Conservation (phyloP, 2,797 vertebrate genomes). For the Megalops cyprinoides region DNA sequence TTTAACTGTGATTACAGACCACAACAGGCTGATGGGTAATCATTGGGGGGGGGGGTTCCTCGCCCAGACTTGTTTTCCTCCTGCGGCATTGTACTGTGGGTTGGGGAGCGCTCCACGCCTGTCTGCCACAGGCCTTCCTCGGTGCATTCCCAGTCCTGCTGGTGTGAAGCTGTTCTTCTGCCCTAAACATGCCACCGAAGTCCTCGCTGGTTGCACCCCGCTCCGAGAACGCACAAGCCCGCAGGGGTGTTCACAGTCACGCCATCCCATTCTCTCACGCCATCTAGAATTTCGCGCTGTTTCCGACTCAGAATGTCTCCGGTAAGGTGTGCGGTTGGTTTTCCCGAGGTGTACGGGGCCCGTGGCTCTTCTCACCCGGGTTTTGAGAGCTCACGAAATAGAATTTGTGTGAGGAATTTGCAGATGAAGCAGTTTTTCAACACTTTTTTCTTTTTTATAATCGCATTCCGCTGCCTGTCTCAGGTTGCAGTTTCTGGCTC, state of each 20-base stretch:
- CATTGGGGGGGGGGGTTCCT: not conserved
- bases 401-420: slow-evolving; percentile 41
- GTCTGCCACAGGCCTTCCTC: not conserved
- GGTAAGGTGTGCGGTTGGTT: not conserved
- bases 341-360: too few species aligned
- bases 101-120: not conserved
- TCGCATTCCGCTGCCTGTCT: not conserved
- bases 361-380: not conserved
- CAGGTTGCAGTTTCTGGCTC: not conserved
- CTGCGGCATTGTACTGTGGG: not conserved
- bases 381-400: slow-evolving; percentile 21
- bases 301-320: not conserved
- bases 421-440: slow-evolving; percentile 12
- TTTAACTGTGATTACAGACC: not conserved
- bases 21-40: not conserved
- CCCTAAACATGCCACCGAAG: not conserved
- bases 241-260: not conserved
- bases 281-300: too few species aligned
- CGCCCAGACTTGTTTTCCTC: not conserved
- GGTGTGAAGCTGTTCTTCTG: not conserved
- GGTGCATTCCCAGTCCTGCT: not conserved
- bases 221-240: not conserved
- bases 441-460: not conserved
- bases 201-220: not conserved
- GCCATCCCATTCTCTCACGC: too few species aligned